These are phyloP conservation scores for Gymnoscelis rufifasciata DNA, from an alignment of 2,888 invertebrate genomes.

Conservation along the genomic window DNA sequence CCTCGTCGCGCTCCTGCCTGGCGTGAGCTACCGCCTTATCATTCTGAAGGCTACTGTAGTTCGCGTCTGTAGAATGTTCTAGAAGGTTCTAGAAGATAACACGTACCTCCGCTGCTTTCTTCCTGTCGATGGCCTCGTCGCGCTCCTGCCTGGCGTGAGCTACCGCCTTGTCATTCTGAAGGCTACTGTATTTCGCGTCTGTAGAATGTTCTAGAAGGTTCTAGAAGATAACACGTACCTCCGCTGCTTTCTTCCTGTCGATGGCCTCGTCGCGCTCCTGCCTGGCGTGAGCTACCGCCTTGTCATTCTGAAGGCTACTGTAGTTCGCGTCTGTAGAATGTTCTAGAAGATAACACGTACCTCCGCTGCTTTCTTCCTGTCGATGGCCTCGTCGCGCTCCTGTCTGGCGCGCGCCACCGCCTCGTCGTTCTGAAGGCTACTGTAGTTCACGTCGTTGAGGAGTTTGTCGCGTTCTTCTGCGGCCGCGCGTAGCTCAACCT, in stretches of 20 bases:
- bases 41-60: background rate
- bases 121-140: slow-evolving; percentile 65
- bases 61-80: background rate
- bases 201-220: background rate
- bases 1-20: background rate
- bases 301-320: background rate
- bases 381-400: slow-evolving; percentile 89
- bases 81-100: background rate
- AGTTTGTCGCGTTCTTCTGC: slow-evolving; percentile 91
- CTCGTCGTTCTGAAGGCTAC: slow-evolving; percentile 87
- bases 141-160: background rate
- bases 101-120: slow-evolving; percentile 63
- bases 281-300: background rate
- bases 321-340: background rate
- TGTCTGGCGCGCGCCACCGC: slow-evolving; percentile 87
- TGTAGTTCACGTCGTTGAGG: slow-evolving; percentile 85
- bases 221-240: slow-evolving; percentile 40
- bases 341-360: slow-evolving; percentile 32
- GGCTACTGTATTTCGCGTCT: background rate
- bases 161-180: background rate
- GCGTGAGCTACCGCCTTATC: background rate
- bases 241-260: slow-evolving; percentile 65
- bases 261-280: slow-evolving; percentile 48
- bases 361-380: slow-evolving; percentile 68
- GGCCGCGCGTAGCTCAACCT: slow-evolving; percentile 89